Conservation (phyloP, 23 tunicate genomes). For the Botrylloides violaceus region DNA sequence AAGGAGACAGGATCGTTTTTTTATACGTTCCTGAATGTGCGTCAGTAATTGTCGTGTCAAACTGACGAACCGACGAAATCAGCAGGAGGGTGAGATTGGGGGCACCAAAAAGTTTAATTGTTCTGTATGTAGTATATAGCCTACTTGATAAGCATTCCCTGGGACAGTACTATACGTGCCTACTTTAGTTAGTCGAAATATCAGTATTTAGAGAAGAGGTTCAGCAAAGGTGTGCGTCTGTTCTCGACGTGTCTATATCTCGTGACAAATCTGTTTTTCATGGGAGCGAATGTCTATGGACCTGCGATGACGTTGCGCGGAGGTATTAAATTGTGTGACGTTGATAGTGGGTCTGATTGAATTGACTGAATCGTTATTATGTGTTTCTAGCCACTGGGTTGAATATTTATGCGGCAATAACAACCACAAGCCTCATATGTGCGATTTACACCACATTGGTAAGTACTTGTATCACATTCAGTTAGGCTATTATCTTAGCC, state of each 20-base stretch:
- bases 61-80: no score
- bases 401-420: background rate
- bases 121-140: no score
- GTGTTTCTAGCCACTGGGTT: slow-evolving; percentile 7
- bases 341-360: no score
- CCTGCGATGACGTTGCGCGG: slow-evolving; percentile 4
- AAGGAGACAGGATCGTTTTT: no score
- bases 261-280: background rate
- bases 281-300: slow-evolving; percentile 4
- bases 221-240: background rate
- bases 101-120: no score
- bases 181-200: background rate
- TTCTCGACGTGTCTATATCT: background rate
- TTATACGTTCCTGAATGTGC: no score
- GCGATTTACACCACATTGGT: slow-evolving; percentile 11
- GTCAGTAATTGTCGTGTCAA: no score
- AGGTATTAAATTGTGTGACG: background rate
- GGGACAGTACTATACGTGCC: no score
- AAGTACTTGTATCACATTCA: no score
- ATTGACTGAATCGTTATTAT: background rate
- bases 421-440: slow-evolving; percentile 7
- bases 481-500: no score
- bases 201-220: slow-evolving; percentile 15
- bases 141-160: no score
- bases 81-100: no score